These are phyloP conservation scores for Psix sp. DNA, from an alignment of 1,140 invertebrate species.

Conservation along the genomic window DNA sequence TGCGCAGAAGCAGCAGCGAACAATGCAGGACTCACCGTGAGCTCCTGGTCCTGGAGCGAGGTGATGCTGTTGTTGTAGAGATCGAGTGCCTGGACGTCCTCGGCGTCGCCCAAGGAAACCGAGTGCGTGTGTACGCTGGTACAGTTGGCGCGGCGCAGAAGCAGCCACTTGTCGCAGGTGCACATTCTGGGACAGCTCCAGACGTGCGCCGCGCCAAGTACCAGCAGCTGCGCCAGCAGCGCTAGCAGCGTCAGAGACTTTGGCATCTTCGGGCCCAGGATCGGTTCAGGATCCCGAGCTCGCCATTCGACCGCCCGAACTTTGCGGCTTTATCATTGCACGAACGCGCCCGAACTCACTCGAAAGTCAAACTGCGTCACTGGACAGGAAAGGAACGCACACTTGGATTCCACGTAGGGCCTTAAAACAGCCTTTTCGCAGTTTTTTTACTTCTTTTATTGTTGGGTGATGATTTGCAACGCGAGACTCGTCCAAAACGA, in stretches of 20 bases:
- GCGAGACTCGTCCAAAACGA: not conserved
- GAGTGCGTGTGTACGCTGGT: slow-evolving; percentile 65
- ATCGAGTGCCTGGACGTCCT: slow-evolving; percentile 67
- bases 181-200: slow-evolving; percentile 39
- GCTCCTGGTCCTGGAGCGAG: slow-evolving; percentile 60
- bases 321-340: too few species aligned
- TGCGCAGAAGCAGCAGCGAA: not conserved
- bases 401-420: too few species aligned
- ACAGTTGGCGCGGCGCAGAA: slow-evolving; percentile 63
- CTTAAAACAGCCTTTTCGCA: too few species aligned
- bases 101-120: slow-evolving; percentile 63
- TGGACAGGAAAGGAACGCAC: too few species aligned
- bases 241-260: slow-evolving; percentile 5
- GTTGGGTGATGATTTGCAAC: too few species aligned
- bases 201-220: not conserved
- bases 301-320: too few species aligned
- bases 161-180: slow-evolving; percentile 59
- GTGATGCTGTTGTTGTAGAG: slow-evolving; percentile 70
- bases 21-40: slow-evolving; percentile 61
- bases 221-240: slow-evolving; percentile 20
- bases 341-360: too few species aligned
- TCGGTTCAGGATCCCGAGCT: too few species aligned
- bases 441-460: not conserved
- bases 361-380: too few species aligned
- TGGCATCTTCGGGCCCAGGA: too few species aligned